phyloP scores from a whole-genome alignment of 2,113 vertebrate genomes.

The Actenoides lindsayi region DNA sequence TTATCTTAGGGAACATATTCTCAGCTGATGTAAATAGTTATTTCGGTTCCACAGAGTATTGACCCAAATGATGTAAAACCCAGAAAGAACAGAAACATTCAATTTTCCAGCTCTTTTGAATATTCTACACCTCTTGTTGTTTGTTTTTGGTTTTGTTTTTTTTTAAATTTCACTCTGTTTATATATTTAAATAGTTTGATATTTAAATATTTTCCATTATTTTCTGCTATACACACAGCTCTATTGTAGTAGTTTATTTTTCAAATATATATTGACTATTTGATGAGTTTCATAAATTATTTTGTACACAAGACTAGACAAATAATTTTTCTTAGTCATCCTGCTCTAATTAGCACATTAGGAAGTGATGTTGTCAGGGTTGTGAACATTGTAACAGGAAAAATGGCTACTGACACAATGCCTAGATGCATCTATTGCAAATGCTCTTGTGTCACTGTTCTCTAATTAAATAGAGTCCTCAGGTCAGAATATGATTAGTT shows the following conservation, averaged over 20 bases:
- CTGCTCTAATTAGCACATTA: conserved; percentile 21
- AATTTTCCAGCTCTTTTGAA: background rate
- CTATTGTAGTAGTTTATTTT: background rate
- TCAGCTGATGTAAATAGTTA: background rate
- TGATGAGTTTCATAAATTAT: background rate
- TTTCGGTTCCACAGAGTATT: background rate
- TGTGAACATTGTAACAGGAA: background rate
- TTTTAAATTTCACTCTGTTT: background rate
- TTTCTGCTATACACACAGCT: background rate
- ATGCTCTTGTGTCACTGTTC: conserved; percentile 2
- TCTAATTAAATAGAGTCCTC: conserved; percentile 65
- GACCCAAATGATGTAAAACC: background rate
- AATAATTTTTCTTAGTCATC: background rate
- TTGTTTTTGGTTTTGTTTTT: background rate
- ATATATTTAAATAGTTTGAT: background rate
- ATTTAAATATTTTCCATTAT: background rate
- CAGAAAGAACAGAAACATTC: background rate
- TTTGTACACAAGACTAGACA: background rate
- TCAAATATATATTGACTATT: background rate
- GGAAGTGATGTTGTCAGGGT: conserved; percentile 50
- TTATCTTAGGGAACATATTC: background rate
- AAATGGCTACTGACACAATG: conserved; percentile 63
- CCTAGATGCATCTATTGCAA: conserved; percentile 58
- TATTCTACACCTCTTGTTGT: background rate
- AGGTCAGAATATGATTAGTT: conserved; percentile 49